These are phyloP conservation scores for Caenorhabditis sp. DNA, from an alignment of 2,888 invertebrate genomes.

Conservation along the genomic window DNA sequence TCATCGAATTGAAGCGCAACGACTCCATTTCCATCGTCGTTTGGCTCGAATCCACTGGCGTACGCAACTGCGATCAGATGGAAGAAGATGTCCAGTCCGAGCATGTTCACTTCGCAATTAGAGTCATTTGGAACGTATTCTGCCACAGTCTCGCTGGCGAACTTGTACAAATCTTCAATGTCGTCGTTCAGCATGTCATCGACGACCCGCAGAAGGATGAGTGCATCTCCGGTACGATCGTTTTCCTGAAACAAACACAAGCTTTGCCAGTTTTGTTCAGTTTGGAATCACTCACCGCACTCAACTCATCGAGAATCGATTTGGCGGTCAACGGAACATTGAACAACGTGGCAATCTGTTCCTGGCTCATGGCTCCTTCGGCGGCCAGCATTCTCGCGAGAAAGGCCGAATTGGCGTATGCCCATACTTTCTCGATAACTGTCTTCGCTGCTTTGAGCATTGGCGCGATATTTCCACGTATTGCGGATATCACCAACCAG, in stretches of 20 bases:
- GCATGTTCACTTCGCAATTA: conserved; percentile 43
- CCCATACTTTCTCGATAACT: conserved; percentile 50
- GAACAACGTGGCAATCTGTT: conserved; percentile 21
- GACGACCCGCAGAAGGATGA: conserved; percentile 31
- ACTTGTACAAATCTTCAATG: conserved; percentile 47
- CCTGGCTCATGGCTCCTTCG: conserved; percentile 30
- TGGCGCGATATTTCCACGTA: conserved; percentile 43
- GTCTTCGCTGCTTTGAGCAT: conserved; percentile 38
- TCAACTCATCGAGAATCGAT: conserved; percentile 43
- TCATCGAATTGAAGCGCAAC: conserved; percentile 44
- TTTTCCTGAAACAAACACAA: conserved; percentile 12
- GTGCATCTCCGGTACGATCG: conserved; percentile 30
- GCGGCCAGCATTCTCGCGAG: conserved; percentile 45
- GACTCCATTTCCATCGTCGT: conserved; percentile 42
- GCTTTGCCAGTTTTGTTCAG: neutral
- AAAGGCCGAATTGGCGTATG: conserved; percentile 55
- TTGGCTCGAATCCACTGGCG: conserved; percentile 38
- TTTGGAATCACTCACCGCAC: conserved; percentile 16
- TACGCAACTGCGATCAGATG: conserved; percentile 40
- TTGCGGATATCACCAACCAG: conserved; percentile 23
- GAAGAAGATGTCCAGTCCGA: conserved; percentile 52
- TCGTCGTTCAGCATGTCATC: conserved; percentile 51
- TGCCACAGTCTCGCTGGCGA: conserved; percentile 26
- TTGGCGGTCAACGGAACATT: conserved; percentile 46
- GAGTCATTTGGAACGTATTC: conserved; percentile 37